A percentile compares a stretch with the other conserved stretches of the same genome.
These are phyloP conservation scores for Fregetta grallaria DNA, from an alignment of 2,113 vertebrate genomes.

Conservation along the genomic window DNA sequence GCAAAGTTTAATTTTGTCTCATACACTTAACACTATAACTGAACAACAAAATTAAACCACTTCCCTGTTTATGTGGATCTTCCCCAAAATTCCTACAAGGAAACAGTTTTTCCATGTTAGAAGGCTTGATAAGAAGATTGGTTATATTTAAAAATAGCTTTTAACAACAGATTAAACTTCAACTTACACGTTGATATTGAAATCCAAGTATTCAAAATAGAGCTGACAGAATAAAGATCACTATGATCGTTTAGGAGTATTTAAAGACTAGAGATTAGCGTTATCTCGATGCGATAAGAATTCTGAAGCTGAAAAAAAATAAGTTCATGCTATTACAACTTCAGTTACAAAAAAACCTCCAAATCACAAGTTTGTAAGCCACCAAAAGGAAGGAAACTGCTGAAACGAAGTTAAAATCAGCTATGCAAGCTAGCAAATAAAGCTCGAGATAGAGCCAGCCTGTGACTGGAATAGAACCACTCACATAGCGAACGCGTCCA, in stretches of 20 bases:
- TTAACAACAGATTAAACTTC: neutral
- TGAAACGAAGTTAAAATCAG: neutral
- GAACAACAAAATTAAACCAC: constrained; percentile 24
- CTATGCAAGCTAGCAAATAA: neutral
- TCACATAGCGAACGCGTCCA: rapidly evolving
- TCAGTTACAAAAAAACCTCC: neutral
- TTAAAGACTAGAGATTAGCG: neutral
- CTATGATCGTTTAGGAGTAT: neutral
- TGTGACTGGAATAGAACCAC: rapidly evolving
- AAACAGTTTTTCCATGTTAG: neutral
- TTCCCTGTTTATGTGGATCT: neutral
- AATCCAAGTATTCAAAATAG: neutral
- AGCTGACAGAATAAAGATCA: neutral
- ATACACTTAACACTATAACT: neutral
- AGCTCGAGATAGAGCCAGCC: neutral
- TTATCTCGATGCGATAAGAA: constrained; percentile 27
- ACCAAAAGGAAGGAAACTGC: neutral
- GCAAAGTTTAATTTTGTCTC: constrained; percentile 60
- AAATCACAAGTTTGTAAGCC: neutral
- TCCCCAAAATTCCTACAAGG: constrained; percentile 34
- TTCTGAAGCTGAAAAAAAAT: neutral
- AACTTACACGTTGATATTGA: neutral
- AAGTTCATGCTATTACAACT: neutral
- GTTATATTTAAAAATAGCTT: neutral
- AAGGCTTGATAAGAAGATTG: neutral